Conservation (phyloP, 2,888 invertebrate species). For the Hemistola chrysoprasaria region DNA sequence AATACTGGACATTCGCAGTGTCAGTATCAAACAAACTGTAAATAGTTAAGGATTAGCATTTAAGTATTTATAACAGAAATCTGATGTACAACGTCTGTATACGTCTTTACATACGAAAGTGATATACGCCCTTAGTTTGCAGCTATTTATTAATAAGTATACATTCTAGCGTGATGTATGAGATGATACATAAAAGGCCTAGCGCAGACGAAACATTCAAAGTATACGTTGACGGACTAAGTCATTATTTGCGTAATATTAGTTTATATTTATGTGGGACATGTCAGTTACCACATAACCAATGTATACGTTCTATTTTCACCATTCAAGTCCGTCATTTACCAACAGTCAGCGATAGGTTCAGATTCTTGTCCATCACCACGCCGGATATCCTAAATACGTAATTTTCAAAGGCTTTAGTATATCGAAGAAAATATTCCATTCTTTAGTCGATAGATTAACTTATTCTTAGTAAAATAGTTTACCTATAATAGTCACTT, state of each 20-base stretch:
- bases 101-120: conserved; percentile 67
- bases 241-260: conserved; percentile 18
- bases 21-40: conserved; percentile 27
- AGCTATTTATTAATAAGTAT: conserved; percentile 50
- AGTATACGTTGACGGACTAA: conserved; percentile 31
- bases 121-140: conserved; percentile 39
- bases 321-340: conserved; percentile 8
- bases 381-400: conserved; percentile 66
- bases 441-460: conserved; percentile 79
- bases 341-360: conserved; percentile 13
- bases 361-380: conserved; percentile 32
- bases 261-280: conserved; percentile 14
- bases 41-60: conserved; percentile 39
- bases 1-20: conserved; percentile 15
- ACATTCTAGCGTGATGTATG: conserved; percentile 45
- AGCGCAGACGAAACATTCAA: conserved; percentile 24
- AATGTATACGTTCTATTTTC: conserved; percentile 21
- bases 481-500: conserved; percentile 75
- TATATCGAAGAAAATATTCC: conserved; percentile 72
- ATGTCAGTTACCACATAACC: conserved; percentile 19
- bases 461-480: conserved; percentile 79
- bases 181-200: conserved; percentile 12
- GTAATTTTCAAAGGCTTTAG: conserved; percentile 79
- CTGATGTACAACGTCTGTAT: conserved; percentile 81
- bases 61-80: conserved; percentile 67